Percentiles rank a stretch among this genome's conserved stretches.
Conservation (phyloP, 2,888 invertebrate genomes). For the Metopia argyrocephala region DNA sequence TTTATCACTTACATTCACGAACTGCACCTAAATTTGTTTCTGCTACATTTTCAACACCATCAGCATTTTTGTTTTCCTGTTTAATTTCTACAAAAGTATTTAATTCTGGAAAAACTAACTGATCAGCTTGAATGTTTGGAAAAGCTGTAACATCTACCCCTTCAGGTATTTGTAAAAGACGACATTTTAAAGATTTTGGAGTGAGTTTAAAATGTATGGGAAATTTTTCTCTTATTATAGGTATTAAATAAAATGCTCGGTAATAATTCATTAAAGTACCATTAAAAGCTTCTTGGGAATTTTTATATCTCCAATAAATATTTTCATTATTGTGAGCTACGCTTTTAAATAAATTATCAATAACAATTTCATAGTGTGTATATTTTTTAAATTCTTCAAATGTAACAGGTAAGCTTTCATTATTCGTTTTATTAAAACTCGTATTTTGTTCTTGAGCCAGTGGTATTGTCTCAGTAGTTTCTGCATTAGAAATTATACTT, state of each 20-base stretch:
- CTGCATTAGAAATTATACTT: background rate
- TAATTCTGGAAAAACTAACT: conserved; percentile 6
- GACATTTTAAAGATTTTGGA: conserved; percentile 26
- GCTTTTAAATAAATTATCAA: conserved; percentile 39
- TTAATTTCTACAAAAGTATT: background rate
- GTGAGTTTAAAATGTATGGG: conserved; percentile 46
- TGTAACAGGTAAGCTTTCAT: conserved; percentile 6
- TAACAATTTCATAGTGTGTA: conserved; percentile 39
- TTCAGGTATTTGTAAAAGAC: conserved; percentile 46
- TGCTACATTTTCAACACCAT: background rate
- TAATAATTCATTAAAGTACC: conserved; percentile 31
- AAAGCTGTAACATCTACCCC: background rate
- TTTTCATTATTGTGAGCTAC: conserved; percentile 17
- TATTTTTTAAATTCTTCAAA: conserved; percentile 50
- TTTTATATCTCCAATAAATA: conserved; percentile 25
- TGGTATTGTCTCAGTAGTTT: background rate
- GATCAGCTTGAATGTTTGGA: background rate
- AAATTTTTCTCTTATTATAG: conserved; percentile 30
- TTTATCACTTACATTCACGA: background rate
- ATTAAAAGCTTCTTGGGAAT: conserved; percentile 1
- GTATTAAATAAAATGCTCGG: conserved; percentile 44
- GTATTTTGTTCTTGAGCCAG: background rate
- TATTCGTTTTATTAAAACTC: background rate
- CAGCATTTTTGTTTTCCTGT: background rate
- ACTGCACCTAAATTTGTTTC: background rate